Evolutionary conservation across 2,888 invertebrate species (phyloP), one percentile per base, ranked within the genome.

Genomic region (Opisthograptis luteolata): DNA sequence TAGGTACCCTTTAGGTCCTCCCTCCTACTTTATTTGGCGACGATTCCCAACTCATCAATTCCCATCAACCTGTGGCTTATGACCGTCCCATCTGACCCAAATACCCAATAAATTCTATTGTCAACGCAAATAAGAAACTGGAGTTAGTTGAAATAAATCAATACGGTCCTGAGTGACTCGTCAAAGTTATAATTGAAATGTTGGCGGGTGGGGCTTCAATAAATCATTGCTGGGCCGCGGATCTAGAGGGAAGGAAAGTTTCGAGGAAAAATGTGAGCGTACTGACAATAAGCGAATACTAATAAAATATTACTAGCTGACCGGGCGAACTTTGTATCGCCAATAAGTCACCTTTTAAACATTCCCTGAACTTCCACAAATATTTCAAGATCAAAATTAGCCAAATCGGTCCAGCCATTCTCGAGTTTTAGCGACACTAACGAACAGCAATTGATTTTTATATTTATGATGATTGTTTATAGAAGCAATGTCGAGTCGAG

Each of bases 181-280:
- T 81, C 81, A 79, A 78, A 79, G 61, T 75, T 70, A 69, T 81
- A 81, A 81, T 81, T 81, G 81, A 81, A 81, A 79, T 70, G 78
- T 79, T 77, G 57, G 69, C 66, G 62, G 62, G 66, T 54, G 67
- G 61, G 48, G 48, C 17, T 57, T 65, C 68, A 77, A 81, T 81
- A 81, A 81, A 81, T 81, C 81, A 81, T 76, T 62, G 52, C 54
- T 55, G 3, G 7, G 4, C 5, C 55, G n/a, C 8, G 22, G 46
- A 50, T 39, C 17, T 50, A 55, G 19, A 32, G n/a, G 10, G n/a
- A n/a, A n/a, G n/a, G 14, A 19, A 30, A 30, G 42, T 13, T n/a
- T 4, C 13, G 8, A 0, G 5, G 9, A 13, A 22, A 25, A n/a
- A 24, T 22, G 2, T 15, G 17, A 9, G 17, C n/a, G 9, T 28